These are phyloP conservation scores for Pararge aegeria DNA, from an alignment of 1,140 invertebrate species.

Conservation along the genomic window DNA sequence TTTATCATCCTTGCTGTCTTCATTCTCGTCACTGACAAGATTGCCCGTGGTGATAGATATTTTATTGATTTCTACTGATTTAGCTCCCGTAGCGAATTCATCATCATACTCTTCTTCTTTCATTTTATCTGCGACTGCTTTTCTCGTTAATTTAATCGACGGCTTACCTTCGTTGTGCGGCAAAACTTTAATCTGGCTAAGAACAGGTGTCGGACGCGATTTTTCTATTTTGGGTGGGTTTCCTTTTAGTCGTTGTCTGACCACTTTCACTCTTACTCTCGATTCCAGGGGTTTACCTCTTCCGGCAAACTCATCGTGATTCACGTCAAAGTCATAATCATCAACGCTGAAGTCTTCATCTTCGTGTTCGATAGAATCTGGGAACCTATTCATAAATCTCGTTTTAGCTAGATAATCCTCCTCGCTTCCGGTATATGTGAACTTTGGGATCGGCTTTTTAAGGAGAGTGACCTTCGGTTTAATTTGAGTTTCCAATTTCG, in stretches of 20 bases:
- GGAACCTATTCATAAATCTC: conserved; percentile 28
- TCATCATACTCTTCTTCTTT: conserved; percentile 52
- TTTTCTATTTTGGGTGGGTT: neutral
- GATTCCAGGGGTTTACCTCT: conserved; percentile 57
- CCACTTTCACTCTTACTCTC: conserved; percentile 35
- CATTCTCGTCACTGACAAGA: conserved; percentile 37
- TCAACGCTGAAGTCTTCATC: conserved; percentile 67
- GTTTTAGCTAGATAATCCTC: conserved; percentile 47
- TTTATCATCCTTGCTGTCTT: conserved; percentile 41
- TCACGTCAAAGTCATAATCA: conserved; percentile 67
- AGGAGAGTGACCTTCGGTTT: conserved; percentile 35
- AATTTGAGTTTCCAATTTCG: conserved; percentile 16
- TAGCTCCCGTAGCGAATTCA: conserved; percentile 31
- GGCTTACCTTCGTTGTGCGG: conserved; percentile 3
- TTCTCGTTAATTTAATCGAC: conserved; percentile 27
- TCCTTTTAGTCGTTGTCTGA: conserved; percentile 8
- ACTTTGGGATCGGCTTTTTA: conserved; percentile 62
- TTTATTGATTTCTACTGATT: conserved; percentile 19
- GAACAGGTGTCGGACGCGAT: conserved; percentile 9
- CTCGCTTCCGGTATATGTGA: conserved; percentile 48
- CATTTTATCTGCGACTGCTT: conserved; percentile 26
- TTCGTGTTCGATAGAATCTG: conserved; percentile 58
- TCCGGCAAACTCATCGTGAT: conserved; percentile 61
- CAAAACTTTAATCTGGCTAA: conserved; percentile 6
- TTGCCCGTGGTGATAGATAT: conserved; percentile 28